Conservation (phyloP, 2,888 invertebrate genomes). For the Aspidiotus rigidus region DNA sequence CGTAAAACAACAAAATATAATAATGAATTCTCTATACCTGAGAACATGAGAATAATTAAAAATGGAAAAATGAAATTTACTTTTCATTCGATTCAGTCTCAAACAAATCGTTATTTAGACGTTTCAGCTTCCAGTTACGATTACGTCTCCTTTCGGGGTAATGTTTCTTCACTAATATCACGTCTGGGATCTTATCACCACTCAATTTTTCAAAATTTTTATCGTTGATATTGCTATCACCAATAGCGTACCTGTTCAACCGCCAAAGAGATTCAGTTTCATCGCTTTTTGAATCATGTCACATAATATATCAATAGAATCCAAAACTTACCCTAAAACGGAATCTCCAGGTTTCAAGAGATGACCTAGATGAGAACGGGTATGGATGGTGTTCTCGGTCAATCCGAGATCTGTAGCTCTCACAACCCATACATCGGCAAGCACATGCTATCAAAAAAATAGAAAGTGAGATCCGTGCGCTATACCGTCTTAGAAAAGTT, state of each 20-base stretch:
- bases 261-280: too few species aligned
- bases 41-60: neutral
- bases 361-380: slow-evolving; percentile 89
- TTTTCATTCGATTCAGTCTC: slow-evolving; percentile 26
- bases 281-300: neutral
- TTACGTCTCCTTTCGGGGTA: slow-evolving; percentile 69
- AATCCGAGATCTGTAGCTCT: slow-evolving; percentile 76
- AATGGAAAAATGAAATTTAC: slow-evolving; percentile 21
- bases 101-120: slow-evolving; percentile 60
- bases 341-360: slow-evolving; percentile 86
- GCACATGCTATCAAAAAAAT: slow-evolving; percentile 55
- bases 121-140: slow-evolving; percentile 84
- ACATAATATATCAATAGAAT: neutral
- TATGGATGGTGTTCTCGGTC: slow-evolving; percentile 70
- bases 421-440: slow-evolving; percentile 91
- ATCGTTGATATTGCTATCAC: slow-evolving; percentile 87
- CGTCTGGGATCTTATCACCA: slow-evolving; percentile 65
- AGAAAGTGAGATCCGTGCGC: neutral
- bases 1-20: slow-evolving; percentile 36
- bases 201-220: slow-evolving; percentile 73
- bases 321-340: slow-evolving; percentile 65
- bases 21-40: neutral
- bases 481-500: neutral
- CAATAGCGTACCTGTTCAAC: slow-evolving; percentile 58
- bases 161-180: slow-evolving; percentile 87